Percentiles rank a stretch among this genome's conserved stretches.
These are phyloP conservation scores for Acomys russatus DNA, from an alignment of 2,797 vertebrate genomes.

Conservation along the genomic window DNA sequence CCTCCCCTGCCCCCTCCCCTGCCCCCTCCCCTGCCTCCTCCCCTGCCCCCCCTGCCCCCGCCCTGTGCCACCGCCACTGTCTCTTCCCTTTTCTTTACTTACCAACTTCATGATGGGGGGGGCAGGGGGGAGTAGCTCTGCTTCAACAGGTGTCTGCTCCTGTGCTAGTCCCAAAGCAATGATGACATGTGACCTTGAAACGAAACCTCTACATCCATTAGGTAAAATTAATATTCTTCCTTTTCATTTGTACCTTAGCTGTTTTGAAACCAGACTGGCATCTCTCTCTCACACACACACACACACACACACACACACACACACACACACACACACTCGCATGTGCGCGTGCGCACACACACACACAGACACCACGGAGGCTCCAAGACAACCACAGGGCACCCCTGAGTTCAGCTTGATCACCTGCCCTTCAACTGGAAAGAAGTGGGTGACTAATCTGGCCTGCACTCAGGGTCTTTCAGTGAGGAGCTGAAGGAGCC, in stretches of 20 bases:
- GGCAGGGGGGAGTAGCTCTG: not conserved
- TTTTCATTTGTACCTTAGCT: not conserved
- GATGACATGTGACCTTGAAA: too few species aligned
- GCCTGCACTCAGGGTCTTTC: not conserved
- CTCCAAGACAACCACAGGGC: accelerated
- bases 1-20: too few species aligned
- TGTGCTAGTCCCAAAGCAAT: not conserved
- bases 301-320: not conserved
- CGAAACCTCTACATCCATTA: not conserved
- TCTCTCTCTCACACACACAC: too few species aligned
- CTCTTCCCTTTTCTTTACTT: not conserved
- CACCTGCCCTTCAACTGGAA: not conserved
- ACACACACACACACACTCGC: not conserved
- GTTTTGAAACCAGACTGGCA: not conserved
- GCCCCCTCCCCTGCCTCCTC: too few species aligned
- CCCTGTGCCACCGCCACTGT: too few species aligned
- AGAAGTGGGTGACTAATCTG: not conserved
- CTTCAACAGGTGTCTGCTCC: not conserved
- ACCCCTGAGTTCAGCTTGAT: not conserved
- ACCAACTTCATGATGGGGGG: not conserved
- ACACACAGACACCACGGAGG: accelerated
- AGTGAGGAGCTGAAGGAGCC: not conserved
- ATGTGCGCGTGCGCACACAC: too few species aligned
- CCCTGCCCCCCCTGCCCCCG: too few species aligned
- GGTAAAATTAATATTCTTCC: not conserved